Evolutionary conservation across 2,888 invertebrate species (phyloP).

Genomic region (Eupeodes latifasciatus): DNA sequence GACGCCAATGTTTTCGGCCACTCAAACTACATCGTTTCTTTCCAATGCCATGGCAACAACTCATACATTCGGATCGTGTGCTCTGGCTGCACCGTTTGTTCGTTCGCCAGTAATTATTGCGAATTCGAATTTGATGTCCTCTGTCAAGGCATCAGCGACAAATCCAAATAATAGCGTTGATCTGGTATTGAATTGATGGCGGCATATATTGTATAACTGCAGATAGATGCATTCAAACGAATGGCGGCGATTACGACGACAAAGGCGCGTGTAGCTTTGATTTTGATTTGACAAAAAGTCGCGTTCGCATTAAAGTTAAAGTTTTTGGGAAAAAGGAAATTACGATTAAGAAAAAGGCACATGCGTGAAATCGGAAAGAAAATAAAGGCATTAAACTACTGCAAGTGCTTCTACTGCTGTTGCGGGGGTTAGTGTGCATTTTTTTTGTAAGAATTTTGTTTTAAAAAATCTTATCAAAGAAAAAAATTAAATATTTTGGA

Average conservation of each 20-base stretch:
- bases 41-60: constrained; percentile 79
- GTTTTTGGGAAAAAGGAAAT: neutral
- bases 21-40: constrained; percentile 77
- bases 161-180: constrained; percentile 68
- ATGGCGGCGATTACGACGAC: too few species aligned
- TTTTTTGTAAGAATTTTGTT: constrained; percentile 9
- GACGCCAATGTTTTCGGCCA: constrained; percentile 6
- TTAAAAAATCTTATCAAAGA: too few species aligned
- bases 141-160: constrained; percentile 49
- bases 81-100: constrained; percentile 80
- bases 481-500: too few species aligned
- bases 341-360: neutral
- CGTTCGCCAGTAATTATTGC: constrained; percentile 68
- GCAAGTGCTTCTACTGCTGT: constrained; percentile 68
- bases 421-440: constrained; percentile 62
- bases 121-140: constrained; percentile 46
- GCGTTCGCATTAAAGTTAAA: neutral
- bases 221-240: constrained; percentile 26
- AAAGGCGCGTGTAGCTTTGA: neutral
- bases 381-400: constrained; percentile 51
- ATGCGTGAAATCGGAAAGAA: constrained; percentile 4
- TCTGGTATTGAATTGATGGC: constrained; percentile 71
- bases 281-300: neutral
- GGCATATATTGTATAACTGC: constrained; percentile 16
- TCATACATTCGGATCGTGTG: constrained; percentile 83